These are phyloP conservation scores for Lasiurus borealis DNA, from an alignment of 2,113 vertebrate species.

Conservation along the genomic window DNA sequence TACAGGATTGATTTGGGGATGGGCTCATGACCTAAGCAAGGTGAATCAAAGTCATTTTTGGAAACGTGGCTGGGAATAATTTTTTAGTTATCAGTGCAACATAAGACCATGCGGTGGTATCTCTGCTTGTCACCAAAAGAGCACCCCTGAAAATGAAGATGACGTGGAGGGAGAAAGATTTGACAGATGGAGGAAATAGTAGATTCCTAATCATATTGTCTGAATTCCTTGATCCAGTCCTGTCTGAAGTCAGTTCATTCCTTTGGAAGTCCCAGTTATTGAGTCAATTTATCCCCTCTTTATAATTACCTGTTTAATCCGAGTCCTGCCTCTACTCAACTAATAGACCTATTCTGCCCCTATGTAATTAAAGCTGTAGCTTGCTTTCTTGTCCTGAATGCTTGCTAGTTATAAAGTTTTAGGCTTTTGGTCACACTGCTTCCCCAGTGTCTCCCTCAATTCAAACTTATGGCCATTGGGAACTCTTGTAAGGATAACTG, in stretches of 20 bases:
- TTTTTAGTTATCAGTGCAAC: neutral
- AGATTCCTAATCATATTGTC: neutral
- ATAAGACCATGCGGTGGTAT: neutral
- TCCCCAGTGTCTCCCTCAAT: neutral
- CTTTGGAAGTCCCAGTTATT: neutral
- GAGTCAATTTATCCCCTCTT: neutral
- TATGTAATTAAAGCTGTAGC: neutral
- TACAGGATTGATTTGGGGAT: neutral
- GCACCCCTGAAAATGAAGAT: neutral
- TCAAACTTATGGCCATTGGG: neutral
- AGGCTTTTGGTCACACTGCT: neutral
- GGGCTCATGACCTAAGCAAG: neutral
- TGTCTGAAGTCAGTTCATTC: neutral
- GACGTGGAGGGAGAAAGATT: neutral
- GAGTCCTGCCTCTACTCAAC: neutral
- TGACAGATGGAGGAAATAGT: neutral
- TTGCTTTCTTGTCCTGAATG: neutral
- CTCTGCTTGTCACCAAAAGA: neutral
- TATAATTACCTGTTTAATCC: neutral
- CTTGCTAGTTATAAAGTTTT: neutral
- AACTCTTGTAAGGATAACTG: neutral
- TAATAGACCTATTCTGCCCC: neutral
- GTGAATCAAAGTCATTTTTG: neutral
- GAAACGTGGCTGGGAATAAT: neutral
- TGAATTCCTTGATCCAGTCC: neutral